Base-by-base conservation (phyloP, 23 tunicate species). In the Trididemnum clinides region DNA sequence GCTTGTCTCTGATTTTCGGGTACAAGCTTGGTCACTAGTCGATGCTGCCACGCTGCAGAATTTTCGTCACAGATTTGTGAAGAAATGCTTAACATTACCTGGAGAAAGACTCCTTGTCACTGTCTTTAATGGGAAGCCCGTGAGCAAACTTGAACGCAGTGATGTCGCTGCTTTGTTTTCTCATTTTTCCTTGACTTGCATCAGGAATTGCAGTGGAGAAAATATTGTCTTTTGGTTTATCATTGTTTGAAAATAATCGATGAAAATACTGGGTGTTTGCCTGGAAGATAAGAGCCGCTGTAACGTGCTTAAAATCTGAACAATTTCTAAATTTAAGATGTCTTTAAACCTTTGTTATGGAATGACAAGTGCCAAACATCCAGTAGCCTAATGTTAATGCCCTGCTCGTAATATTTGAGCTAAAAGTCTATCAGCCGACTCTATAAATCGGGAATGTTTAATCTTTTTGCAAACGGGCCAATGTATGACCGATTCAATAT, bases 71-170 rank as follows among this genome's bases (percentile, higher is more conserved):
- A n/a, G n/a, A n/a, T n/a, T n/a, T n/a, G n/a, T n/a, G n/a, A n/a
- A n/a, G n/a, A n/a, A n/a, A 4, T 62, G 6, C 21, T 7, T 36
- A 18, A 12, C 28, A 2, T 15, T 80, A 87, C 91, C 72, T 70
- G 33, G 85, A 81, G 29, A 87, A 87, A 2, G 57, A 7, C 18
- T 51, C 78, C 34, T 80, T 58, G 34, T 87, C 91, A 29, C 91
- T 87, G 39, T 84, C 91, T 29, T 78, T 78, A 36, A 87, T 87
- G 12, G 91, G 91, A 33, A 87, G 51, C 32, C 91, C 91, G 35
- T 80, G 85, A 5, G 78, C 30, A 33, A 80, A 87, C 20, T 84
- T 87, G 71, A 87, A 87, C 7, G 69, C 66, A 28, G 65, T 70
- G 15, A 73, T 73, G 6, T 10, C 25, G 57, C 37, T 3, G 36